Conservation (phyloP, 2,888 invertebrate genomes). For the Salticus scenicus region DNA sequence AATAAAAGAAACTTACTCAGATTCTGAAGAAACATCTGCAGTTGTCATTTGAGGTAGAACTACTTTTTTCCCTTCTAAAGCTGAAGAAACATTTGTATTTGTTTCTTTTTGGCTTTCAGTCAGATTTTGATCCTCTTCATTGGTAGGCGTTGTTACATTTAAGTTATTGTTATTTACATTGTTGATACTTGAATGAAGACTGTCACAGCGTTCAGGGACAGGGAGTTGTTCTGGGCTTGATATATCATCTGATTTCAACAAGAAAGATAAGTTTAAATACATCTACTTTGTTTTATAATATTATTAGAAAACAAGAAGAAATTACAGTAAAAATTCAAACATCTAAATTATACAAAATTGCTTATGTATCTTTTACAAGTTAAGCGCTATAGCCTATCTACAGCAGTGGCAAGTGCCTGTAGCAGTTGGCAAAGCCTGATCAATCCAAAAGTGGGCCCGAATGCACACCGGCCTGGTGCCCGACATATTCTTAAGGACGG, state of each 20-base stretch:
- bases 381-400: too few relatives aligned
- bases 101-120: slow-evolving; percentile 34
- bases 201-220: slow-evolving; percentile 74
- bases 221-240: slow-evolving; percentile 71
- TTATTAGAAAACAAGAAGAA: too few relatives aligned
- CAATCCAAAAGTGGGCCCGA: too few relatives aligned
- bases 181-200: slow-evolving; percentile 72
- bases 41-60: slow-evolving; percentile 70
- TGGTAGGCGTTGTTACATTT: slow-evolving; percentile 13
- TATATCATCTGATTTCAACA: slow-evolving; percentile 69
- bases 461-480: too few relatives aligned
- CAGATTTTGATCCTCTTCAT: background rate
- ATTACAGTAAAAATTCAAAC: too few relatives aligned
- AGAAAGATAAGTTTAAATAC: too few relatives aligned
- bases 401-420: too few relatives aligned
- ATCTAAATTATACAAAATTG: too few relatives aligned
- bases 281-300: too few relatives aligned
- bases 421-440: too few relatives aligned
- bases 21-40: slow-evolving; percentile 71
- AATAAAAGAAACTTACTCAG: slow-evolving; percentile 65
- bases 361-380: too few relatives aligned
- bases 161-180: slow-evolving; percentile 61
- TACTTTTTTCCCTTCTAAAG: slow-evolving; percentile 70
- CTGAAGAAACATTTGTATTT: slow-evolving; percentile 67
- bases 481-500: too few relatives aligned